Base-by-base conservation (phyloP, 1,140 invertebrate genomes). In the Vanessa tameamea region DNA sequence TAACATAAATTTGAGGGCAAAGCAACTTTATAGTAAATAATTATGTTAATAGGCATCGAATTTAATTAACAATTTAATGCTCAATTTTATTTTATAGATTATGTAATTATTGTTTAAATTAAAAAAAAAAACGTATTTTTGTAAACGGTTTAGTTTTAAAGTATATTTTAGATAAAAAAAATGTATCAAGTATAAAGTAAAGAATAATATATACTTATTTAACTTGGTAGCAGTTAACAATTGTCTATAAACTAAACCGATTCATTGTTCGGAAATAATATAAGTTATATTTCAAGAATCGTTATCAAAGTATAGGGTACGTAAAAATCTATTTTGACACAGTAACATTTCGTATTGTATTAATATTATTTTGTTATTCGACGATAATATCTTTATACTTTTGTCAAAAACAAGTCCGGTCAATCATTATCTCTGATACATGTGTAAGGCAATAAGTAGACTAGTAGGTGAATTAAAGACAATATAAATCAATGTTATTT, bases 1-100 rank as follows among this genome's bases (percentile, higher is more conserved):
- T 78, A 20, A 69, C 57, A 37, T 15, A 37, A 61, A 31, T 57
- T 26, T 23, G 13, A 37, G 53, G 53, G 14, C 53, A 20, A 20
- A 23, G 57, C 13, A 15, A 61, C 23, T 31, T 59, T 61, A 61
- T 61, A 26, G 57, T 37, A n/a, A 3, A n/a, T 8, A 15, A 61
- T 61, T 61, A 61, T 31, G 57, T 3, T 61, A 61, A 61, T 43
- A 26, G 4, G 20, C 26, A 13, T 61, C 16, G 1, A 2, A 9
- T 61, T 6, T 61, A 31, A 61, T 61, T 37, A 12, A 59, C 23
- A 15, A 7, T 3, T 13, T 13, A 26, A 59, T 26, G 3, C 15
- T 55, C 15, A 31, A 31, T 31, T 31, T 2, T 31, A 31, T 8
- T 55, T 16, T 55, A 55, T 16, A 5, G 16, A n/a, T 55, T 5